Percentiles rank a stretch among this genome's conserved stretches.
Conservation (phyloP, 2,797 vertebrate species). For the Myotis vivesi region DNA sequence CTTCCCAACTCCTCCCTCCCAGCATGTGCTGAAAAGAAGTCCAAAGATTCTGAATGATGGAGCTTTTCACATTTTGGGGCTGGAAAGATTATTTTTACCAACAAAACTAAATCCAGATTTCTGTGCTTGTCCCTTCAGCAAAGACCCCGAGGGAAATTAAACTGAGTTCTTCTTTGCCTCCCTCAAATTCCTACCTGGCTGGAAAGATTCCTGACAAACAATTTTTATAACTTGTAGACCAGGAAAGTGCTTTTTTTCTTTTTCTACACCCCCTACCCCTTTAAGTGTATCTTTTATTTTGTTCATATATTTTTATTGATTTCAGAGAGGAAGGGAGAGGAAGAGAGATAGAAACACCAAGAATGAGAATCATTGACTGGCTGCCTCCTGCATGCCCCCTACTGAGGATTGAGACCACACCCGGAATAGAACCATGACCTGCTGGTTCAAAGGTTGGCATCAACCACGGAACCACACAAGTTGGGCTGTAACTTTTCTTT, state of each 20-base stretch:
- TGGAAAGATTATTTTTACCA: conserved; percentile 41
- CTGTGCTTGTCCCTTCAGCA: neutral
- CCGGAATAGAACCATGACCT: too few species aligned
- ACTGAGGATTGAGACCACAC: too few species aligned
- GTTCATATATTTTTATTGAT: too few species aligned
- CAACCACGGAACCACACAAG: too few species aligned
- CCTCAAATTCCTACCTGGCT: neutral
- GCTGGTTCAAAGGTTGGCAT: too few species aligned
- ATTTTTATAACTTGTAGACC: conserved; percentile 12
- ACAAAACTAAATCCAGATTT: conserved; percentile 45
- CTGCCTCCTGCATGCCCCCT: too few species aligned
- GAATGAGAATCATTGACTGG: too few species aligned
- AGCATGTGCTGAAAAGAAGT: neutral
- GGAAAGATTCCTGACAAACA: neutral
- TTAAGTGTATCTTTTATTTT: neutral
- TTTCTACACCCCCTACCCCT: neutral
- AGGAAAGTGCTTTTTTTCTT: neutral
- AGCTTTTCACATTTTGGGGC: neutral
- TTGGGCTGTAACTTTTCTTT: neutral
- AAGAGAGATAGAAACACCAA: too few species aligned
- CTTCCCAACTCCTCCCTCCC: neutral
- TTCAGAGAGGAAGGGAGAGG: too few species aligned
- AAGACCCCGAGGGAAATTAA: conserved; percentile 28
- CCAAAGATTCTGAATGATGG: neutral
- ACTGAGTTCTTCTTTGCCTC: neutral